Evolutionary conservation across 2,888 invertebrate species (phyloP).

Genomic region (Caenorhabditis sp.): DNA sequence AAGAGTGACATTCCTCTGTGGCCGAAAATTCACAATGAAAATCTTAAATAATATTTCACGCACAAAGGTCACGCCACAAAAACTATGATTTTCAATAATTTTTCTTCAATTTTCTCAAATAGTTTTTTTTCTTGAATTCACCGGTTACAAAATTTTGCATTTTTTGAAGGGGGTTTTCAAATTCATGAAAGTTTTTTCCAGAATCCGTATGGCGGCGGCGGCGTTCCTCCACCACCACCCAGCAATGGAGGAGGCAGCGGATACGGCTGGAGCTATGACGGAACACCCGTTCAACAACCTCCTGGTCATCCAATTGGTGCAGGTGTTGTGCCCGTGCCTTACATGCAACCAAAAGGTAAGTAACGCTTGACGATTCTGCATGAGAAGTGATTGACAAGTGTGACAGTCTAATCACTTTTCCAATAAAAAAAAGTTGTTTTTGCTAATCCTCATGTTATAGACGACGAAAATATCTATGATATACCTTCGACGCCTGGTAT

Average conservation of each 20-base stretch:
- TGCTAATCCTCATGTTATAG: constrained; percentile 21
- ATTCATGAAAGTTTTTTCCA: constrained; percentile 9
- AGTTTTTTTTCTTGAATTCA: no score
- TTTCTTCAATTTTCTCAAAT: no score
- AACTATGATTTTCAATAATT: no score
- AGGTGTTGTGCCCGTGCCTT: constrained; percentile 3
- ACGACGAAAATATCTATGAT: constrained; percentile 43
- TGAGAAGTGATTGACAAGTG: neutral
- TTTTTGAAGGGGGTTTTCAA: neutral
- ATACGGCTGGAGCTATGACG: constrained; percentile 39
- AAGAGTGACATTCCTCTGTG: no score
- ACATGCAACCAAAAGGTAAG: constrained; percentile 9
- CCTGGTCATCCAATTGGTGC: constrained; percentile 14
- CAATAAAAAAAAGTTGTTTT: neutral
- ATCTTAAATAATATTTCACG: no score
- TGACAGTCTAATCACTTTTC: neutral
- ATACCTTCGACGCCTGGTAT: constrained; percentile 40
- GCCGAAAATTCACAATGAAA: no score
- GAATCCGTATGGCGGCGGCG: constrained; percentile 23
- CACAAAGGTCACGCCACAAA: no score
- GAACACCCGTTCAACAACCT: constrained; percentile 3
- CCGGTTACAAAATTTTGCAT: no score
- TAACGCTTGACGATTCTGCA: constrained; percentile 8
- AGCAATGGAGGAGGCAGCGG: constrained; percentile 29
- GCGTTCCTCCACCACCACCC: neutral